Evolutionary conservation across 2,888 invertebrate genomes (phyloP), one percentile per base, ranked within the genome.

Genomic region (Lypha dubia): DNA sequence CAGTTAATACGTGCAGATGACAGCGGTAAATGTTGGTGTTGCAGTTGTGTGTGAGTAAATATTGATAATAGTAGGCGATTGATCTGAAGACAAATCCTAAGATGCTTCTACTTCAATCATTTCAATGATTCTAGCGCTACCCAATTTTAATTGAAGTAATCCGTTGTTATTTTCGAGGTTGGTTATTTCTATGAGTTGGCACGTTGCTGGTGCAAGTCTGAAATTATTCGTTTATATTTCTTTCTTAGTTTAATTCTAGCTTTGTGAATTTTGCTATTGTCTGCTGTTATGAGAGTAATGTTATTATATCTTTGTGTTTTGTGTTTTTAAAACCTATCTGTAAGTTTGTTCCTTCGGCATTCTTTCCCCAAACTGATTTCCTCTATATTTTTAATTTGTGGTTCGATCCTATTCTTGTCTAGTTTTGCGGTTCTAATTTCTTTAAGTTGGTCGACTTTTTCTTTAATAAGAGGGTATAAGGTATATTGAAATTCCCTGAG

Each of bases 191-290:
- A 63, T 63, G 15, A 63, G 24, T 63, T 28, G 24, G 44, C 63
- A 63, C 24, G 15, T 28, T 44, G n/a, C 28, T 24, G 44, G 28
- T 44, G 15, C 24, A 6, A 44, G 24, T 63, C 9, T 44, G 24
- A 9, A 44, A 63, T 44, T n/a, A n/a, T 44, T 24, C n/a, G 17
- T 17, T 58, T 58, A 24, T 24, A 44, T 44, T 62, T 44, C 6
- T 15, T 22, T 44, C 62, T 62, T n/a, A 62, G 24, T 44, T 63
- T 63, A 28, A 44, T 44, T 63, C 44, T 44, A n/a, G 63, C 44
- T 44, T 63, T 44, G 15, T 44, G n/a, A 44, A 44, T 63, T 63
- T 63, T 63, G 17, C 28, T 44, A 24, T 44, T 62, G 20, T 44
- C 41, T 62, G n/a, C n/a, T n/a, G n/a, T n/a, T n/a, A n/a, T n/a